Percentiles rank a stretch among this genome's conserved stretches.
Conservation (phyloP, 1,140 invertebrate species). For the Drosophila tsacasi region DNA sequence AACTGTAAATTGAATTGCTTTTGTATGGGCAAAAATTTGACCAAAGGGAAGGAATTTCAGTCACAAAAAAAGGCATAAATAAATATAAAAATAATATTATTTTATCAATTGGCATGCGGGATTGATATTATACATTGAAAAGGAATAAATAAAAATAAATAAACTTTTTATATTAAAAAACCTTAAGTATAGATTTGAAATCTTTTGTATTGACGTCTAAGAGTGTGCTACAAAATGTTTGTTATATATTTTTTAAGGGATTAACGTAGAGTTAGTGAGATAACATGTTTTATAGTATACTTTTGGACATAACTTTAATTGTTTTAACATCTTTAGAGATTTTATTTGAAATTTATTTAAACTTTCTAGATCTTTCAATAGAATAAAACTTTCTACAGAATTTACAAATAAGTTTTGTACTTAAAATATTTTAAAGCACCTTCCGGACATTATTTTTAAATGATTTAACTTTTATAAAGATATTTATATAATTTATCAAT, state of each 20-base stretch:
- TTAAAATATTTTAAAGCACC: too few species aligned
- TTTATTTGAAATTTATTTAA: not conserved
- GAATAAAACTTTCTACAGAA: too few species aligned
- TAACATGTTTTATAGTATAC: not conserved
- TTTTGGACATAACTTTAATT: not conserved
- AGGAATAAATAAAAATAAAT: not conserved
- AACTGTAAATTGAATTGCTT: slow-evolving; percentile 69
- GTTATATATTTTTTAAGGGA: not conserved
- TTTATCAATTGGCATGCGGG: not conserved
- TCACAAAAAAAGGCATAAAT: not conserved
- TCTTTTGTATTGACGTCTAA: not conserved
- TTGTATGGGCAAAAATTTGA: slow-evolving; percentile 4
- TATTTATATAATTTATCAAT: not conserved
- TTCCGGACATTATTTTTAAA: not conserved
- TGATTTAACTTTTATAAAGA: not conserved
- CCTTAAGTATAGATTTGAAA: not conserved
- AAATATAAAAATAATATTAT: slow-evolving; percentile 8
- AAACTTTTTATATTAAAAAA: not conserved
- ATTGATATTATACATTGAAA: not conserved
- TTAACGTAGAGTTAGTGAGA: not conserved
- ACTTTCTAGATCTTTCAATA: not conserved
- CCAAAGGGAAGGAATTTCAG: not conserved
- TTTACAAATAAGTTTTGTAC: too few species aligned
- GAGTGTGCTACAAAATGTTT: too few species aligned
- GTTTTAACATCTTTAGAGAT: not conserved